Evolutionary conservation across 1,140 invertebrate species (phyloP).

Genomic region (Heterodera schachtii): DNA sequence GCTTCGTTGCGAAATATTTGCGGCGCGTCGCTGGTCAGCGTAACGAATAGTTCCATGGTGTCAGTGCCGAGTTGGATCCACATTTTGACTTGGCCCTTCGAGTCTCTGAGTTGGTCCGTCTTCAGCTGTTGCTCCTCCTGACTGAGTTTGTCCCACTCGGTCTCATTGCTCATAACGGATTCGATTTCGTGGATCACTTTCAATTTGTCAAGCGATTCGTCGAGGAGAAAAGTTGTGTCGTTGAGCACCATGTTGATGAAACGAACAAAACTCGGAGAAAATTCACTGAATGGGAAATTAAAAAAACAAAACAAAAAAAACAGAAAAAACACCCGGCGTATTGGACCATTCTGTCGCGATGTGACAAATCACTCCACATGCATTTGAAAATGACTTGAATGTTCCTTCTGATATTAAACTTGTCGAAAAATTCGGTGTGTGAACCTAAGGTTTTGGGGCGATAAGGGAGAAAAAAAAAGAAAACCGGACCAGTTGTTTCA

Average conservation of each 20-base stretch:
- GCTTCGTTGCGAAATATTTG: constrained; percentile 84
- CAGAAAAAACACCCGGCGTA: constrained; percentile 67
- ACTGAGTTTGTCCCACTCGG: constrained; percentile 43
- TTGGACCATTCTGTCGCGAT: constrained; percentile 69
- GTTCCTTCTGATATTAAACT: constrained; percentile 95
- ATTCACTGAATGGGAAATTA: constrained; percentile 69
- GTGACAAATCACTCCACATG: constrained; percentile 69
- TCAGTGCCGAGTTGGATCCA: constrained; percentile 91
- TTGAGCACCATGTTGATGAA: constrained; percentile 99
- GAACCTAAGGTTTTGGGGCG: constrained; percentile 67
- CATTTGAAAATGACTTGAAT: constrained; percentile 90
- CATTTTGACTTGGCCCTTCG: constrained; percentile 87
- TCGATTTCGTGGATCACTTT: constrained; percentile 94
- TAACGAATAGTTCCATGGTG: constrained; percentile 97
- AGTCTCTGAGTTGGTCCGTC: constrained; percentile 74
- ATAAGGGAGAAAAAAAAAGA: neutral
- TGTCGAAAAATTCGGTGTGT: constrained; percentile 96
- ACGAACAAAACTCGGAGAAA: constrained; percentile 86
- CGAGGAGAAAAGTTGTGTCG: constrained; percentile 93
- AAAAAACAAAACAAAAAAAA: constrained; percentile 12
- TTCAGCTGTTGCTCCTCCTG: constrained; percentile 52
- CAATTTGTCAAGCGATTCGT: constrained; percentile 90
- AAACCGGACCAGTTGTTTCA: constrained; percentile 80
- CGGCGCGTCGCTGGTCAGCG: constrained; percentile 88
- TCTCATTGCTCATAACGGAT: constrained; percentile 77